phyloP scores from a whole-genome alignment of 2,113 vertebrate species.

The Empidonax alnorum region DNA sequence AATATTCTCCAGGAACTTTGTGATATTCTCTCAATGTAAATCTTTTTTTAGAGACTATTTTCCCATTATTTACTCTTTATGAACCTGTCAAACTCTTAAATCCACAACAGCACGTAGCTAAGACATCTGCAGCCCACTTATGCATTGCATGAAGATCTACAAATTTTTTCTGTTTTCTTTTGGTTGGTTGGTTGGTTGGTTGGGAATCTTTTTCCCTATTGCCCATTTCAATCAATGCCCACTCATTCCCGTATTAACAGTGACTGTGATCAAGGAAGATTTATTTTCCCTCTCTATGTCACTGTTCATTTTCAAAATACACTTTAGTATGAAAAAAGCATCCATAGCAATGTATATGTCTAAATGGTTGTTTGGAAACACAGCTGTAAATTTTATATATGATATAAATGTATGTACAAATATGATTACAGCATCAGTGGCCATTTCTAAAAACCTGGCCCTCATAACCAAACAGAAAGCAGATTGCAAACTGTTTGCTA shows the following conservation, averaged over 20 bases:
- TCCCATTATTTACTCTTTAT: neutral
- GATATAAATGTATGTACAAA: neutral
- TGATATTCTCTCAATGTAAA: neutral
- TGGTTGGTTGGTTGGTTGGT: neutral
- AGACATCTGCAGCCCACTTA: neutral
- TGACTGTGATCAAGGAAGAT: neutral
- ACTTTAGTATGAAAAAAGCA: neutral
- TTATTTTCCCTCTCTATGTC: neutral
- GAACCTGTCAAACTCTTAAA: neutral
- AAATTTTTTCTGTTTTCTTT: neutral
- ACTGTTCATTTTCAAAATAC: neutral
- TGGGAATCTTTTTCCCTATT: neutral
- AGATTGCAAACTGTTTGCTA: constrained; percentile 23
- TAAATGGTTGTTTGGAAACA: neutral
- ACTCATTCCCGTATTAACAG: neutral
- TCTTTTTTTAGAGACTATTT: neutral
- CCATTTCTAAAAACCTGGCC: neutral
- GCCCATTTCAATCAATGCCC: neutral
- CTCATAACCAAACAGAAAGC: neutral
- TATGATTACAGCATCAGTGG: neutral
- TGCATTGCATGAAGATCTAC: neutral
- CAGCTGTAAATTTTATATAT: neutral
- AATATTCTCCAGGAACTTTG: neutral
- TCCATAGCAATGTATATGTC: neutral
- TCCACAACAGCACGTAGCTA: neutral